These are phyloP conservation scores for Narcine bancroftii DNA, from an alignment of 2,113 vertebrate genomes.

Conservation along the genomic window DNA sequence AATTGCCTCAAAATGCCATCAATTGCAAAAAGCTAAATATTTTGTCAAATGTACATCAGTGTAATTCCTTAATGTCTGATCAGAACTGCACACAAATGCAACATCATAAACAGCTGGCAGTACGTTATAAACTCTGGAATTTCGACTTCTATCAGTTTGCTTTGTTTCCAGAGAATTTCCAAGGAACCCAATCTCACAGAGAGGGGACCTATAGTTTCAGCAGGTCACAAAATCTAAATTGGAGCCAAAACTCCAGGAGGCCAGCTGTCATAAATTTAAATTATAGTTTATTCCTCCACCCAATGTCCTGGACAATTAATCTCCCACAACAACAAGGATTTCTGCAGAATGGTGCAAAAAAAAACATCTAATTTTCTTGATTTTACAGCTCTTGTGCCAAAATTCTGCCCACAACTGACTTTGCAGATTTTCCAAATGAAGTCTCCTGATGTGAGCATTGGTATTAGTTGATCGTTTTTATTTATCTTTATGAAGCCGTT, in stretches of 20 bases:
- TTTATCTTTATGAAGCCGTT: background rate
- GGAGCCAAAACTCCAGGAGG: background rate
- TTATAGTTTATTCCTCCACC: background rate
- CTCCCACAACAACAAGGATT: background rate
- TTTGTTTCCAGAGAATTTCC: background rate
- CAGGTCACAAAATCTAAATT: background rate
- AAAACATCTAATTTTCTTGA: background rate
- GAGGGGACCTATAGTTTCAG: background rate
- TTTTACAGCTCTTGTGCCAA: background rate
- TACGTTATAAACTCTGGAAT: background rate
- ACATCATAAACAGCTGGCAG: background rate
- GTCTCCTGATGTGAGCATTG: background rate
- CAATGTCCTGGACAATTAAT: background rate
- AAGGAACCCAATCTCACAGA: background rate
- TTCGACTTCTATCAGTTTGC: no score
- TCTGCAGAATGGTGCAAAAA: background rate
- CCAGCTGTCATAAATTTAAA: background rate
- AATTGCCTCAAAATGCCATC: background rate
- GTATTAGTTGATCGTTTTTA: background rate
- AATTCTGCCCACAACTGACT: background rate
- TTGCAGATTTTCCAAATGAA: background rate
- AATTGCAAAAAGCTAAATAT: background rate
- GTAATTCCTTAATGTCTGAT: no score
- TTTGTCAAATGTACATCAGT: background rate
- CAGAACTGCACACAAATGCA: background rate